phyloP scores from a whole-genome alignment of 2,888 invertebrate species.

The Stenurella melanura region DNA sequence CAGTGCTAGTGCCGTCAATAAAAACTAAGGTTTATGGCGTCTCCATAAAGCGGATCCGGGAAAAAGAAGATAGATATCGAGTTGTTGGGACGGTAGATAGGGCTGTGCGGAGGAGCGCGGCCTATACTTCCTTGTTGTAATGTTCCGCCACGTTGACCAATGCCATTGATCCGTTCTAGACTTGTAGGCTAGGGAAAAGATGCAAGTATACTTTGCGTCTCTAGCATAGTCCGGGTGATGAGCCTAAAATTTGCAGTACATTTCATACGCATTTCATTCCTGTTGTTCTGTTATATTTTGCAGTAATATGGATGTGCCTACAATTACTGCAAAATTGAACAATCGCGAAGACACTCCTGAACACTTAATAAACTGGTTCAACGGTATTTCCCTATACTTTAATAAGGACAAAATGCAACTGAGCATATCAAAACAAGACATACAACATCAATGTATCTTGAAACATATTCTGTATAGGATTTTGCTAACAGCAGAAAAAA shows the following conservation, averaged over 20 bases:
- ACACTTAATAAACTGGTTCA: no score
- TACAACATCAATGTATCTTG: no score
- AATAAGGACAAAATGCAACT: no score
- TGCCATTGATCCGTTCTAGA: constrained; percentile 54
- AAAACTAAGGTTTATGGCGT: constrained; percentile 18
- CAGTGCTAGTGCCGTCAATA: background rate
- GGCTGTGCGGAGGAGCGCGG: constrained; percentile 14
- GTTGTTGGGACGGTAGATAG: constrained; percentile 16
- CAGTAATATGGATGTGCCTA: no score
- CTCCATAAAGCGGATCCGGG: background rate
- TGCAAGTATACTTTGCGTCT: background rate
- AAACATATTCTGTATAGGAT: no score
- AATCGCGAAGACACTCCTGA: no score
- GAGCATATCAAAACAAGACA: no score
- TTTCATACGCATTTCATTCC: background rate
- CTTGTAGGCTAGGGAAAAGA: background rate
- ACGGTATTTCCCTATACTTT: no score
- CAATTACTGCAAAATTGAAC: no score
- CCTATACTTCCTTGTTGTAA: constrained; percentile 53
- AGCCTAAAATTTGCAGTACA: background rate
- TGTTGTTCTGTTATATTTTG: no score
- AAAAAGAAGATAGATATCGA: constrained; percentile 26
- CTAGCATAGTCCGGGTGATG: background rate
- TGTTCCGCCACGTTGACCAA: constrained; percentile 55
- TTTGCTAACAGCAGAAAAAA: no score